These are phyloP conservation scores for Apomyelois bistriatella DNA, from an alignment of 2,888 invertebrate genomes.

Conservation along the genomic window DNA sequence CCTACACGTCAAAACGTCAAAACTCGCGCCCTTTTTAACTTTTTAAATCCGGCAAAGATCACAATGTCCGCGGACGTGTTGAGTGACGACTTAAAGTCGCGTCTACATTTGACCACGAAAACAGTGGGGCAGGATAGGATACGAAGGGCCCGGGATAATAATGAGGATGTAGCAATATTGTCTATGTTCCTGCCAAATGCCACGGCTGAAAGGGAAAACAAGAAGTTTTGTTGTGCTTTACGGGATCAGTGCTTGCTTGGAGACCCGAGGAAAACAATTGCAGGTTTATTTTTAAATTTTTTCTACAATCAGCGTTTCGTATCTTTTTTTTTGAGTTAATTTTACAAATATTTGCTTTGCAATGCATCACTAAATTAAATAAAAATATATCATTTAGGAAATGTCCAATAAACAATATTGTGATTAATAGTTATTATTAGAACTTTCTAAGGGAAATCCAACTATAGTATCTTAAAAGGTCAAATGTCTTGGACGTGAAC, in stretches of 20 bases:
- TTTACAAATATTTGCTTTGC: neutral
- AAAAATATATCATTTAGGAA: too few species aligned
- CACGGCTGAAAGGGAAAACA: conserved; percentile 82
- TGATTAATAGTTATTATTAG: neutral
- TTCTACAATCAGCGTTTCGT: neutral
- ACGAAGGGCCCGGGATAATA: conserved; percentile 87
- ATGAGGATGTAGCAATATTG: conserved; percentile 92
- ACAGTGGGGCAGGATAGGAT: conserved; percentile 91
- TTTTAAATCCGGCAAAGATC: conserved; percentile 24
- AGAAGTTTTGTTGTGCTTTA: conserved; percentile 88
- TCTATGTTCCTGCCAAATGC: conserved; percentile 90
- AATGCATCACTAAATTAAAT: too few species aligned
- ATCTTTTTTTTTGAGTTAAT: neutral
- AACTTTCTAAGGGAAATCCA: neutral
- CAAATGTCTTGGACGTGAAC: conserved; percentile 1
- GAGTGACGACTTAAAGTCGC: conserved; percentile 88
- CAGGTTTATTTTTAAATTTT: conserved; percentile 79
- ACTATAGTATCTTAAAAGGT: conserved; percentile 4
- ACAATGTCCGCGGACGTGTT: conserved; percentile 88
- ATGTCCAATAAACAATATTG: too few species aligned
- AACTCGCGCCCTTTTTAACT: conserved; percentile 38
- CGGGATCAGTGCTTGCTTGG: conserved; percentile 88
- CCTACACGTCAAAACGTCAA: conserved; percentile 51
- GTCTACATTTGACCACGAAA: conserved; percentile 86
- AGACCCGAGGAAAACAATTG: conserved; percentile 86